These are phyloP conservation scores for Adineta ricciae DNA, from an alignment of 2,888 invertebrate species.

Conservation along the genomic window DNA sequence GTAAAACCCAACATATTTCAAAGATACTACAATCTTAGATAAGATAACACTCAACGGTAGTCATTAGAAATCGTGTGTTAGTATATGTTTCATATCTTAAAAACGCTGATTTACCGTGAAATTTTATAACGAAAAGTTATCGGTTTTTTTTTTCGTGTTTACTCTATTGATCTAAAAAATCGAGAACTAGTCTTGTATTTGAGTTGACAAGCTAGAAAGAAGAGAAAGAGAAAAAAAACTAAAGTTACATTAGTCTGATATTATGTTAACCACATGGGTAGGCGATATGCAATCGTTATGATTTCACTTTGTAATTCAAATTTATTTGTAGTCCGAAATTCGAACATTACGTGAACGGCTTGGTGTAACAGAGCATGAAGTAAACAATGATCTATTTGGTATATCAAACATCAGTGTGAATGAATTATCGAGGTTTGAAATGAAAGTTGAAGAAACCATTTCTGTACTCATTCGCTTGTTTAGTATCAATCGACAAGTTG, in stretches of 20 bases:
- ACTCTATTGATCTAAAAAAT: too few species aligned
- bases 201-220: too few species aligned
- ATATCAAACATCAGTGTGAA: background rate
- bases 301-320: background rate
- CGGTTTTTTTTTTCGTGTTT: too few species aligned
- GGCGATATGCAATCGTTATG: background rate
- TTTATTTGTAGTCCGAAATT: slow-evolving; percentile 17
- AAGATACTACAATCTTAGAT: too few species aligned
- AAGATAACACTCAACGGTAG: too few species aligned
- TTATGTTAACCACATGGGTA: background rate
- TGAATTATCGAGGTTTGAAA: background rate
- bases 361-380: background rate
- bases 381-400: background rate
- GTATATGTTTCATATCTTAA: too few species aligned
- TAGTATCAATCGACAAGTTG: background rate
- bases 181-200: too few species aligned
- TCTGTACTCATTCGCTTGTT: background rate
- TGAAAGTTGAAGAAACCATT: background rate
- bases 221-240: too few species aligned
- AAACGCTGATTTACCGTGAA: too few species aligned
- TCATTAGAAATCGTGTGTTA: too few species aligned
- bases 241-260: background rate
- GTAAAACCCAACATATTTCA: too few species aligned
- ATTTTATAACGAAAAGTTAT: too few species aligned
- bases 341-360: slow-evolving; percentile 17